Evolutionary conservation across 2,797 vertebrate genomes (phyloP), one percentile per base, ranked within the genome.

Genomic region (Sphaeramia orbicularis): DNA sequence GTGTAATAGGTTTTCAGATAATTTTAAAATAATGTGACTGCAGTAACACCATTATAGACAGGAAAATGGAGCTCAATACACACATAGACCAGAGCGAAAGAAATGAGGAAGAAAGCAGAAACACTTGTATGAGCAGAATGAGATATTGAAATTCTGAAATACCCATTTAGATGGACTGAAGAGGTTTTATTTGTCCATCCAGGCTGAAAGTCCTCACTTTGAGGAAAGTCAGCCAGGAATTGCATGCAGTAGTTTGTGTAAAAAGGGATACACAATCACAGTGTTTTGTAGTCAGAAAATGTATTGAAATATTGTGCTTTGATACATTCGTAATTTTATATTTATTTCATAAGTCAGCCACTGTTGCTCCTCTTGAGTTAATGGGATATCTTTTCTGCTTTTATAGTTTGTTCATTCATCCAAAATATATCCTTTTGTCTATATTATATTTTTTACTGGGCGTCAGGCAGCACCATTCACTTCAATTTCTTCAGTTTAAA

Each of bases 1-100:
- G 35, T 35, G 4, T 65, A 67, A 67, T 64, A 63, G 45, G 64
- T 71, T 76, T 78, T 67, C 59, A 67, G 70, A 65, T 71, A 38
- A 83, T 77, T 78, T 51, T 47, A 71, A 74, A 79, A 60, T 52
- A 71, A 74, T 58, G 55, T 45, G 56, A n/a, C 15, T 30, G 24
- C 43, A 43, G 54, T 66, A 65, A 49, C 44, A 54, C 0, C 4
- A 37, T 3, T 52, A 64, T 19, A 59, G 35, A 52, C 36, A 49
- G 60, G 16, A 18, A 44, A 59, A 51, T 41, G 42, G 18, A 50
- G 27, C 21, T 59, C 24, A 12, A 54, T 10, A 35, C 18, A 66
- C 30, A 70, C 27, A 66, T 47, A 65, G 43, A 41, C 21, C 30
- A 40, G 36, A 15, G 51, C 10, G 51, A 18, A 12, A 0, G 13